Evolutionary conservation across 2,888 invertebrate species (phyloP).

Genomic region (Chloroclystis v-ata): DNA sequence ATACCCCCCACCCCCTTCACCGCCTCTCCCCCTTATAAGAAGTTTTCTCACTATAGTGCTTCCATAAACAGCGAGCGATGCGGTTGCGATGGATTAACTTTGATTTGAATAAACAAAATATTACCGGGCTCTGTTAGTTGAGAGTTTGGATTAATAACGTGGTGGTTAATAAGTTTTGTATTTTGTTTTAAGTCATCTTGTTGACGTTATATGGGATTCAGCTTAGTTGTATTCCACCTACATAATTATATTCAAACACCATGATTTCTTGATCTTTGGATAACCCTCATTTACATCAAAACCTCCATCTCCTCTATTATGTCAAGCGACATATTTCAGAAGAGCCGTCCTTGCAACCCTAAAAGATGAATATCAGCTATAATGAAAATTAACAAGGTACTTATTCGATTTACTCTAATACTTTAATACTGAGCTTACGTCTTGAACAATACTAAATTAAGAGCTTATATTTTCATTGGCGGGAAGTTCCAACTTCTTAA

Average conservation of each 20-base stretch:
- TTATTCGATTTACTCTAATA: slow-evolving; percentile 38
- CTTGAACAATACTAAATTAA: slow-evolving; percentile 40
- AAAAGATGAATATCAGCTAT: slow-evolving; percentile 30
- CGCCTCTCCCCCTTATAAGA: slow-evolving; percentile 17
- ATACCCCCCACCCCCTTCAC: slow-evolving; percentile 31
- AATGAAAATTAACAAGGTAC: slow-evolving; percentile 34
- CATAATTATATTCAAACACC: no score
- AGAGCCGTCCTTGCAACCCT: slow-evolving; percentile 8
- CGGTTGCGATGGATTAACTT: slow-evolving; percentile 33
- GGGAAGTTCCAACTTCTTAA: slow-evolving; percentile 28
- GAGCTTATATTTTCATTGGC: slow-evolving; percentile 47
- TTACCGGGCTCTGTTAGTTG: slow-evolving; percentile 4
- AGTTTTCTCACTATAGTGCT: slow-evolving; percentile 34
- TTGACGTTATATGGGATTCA: no score
- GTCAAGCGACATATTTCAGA: no score
- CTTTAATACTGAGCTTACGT: slow-evolving; percentile 31
- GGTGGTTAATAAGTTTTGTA: no score
- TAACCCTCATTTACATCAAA: no score
- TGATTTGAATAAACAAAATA: slow-evolving; percentile 22
- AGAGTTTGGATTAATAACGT: slow-evolving; percentile 1
- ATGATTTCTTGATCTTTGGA: no score
- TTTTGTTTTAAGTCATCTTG: no score
- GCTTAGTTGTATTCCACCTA: no score
- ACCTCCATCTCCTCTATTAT: no score
- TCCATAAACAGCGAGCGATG: slow-evolving; percentile 39